phyloP scores from a whole-genome alignment of 53 echinoderm and acorn worm species.

The Actinopyga echinites region DNA sequence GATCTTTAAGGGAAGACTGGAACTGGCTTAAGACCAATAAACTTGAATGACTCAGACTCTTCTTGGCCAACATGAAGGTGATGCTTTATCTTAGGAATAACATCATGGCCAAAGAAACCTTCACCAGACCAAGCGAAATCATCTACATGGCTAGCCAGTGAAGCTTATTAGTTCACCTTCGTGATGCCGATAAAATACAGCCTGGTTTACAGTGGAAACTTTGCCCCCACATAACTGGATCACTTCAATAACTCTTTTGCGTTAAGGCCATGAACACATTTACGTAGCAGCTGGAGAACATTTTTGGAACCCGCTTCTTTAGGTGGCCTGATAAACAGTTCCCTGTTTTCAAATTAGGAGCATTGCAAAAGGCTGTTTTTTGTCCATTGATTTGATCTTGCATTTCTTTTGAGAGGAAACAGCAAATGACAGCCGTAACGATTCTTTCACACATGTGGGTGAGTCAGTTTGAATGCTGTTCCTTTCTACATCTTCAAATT shows the following conservation, averaged over 20 bases:
- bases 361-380: slow-evolving; percentile 4
- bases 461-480: background rate
- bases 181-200: background rate
- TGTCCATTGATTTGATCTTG: background rate
- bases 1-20: background rate
- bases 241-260: slow-evolving; percentile 11
- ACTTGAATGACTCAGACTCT: slow-evolving; percentile 25
- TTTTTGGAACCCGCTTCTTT: background rate
- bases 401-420: background rate
- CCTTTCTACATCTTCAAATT: background rate
- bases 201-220: background rate
- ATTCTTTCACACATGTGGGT: background rate
- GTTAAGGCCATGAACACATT: background rate
- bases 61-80: slow-evolving; percentile 11
- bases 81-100: background rate
- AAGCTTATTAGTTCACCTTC: background rate
- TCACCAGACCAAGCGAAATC: slow-evolving; percentile 27
- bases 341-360: background rate
- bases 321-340: background rate
- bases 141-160: slow-evolving; percentile 21
- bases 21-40: slow-evolving; percentile 4
- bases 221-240: background rate
- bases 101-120: background rate
- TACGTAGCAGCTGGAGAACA: background rate
- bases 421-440: background rate